Base-by-base conservation (phyloP, 2,888 invertebrate species). In the Leuctra nigra region DNA sequence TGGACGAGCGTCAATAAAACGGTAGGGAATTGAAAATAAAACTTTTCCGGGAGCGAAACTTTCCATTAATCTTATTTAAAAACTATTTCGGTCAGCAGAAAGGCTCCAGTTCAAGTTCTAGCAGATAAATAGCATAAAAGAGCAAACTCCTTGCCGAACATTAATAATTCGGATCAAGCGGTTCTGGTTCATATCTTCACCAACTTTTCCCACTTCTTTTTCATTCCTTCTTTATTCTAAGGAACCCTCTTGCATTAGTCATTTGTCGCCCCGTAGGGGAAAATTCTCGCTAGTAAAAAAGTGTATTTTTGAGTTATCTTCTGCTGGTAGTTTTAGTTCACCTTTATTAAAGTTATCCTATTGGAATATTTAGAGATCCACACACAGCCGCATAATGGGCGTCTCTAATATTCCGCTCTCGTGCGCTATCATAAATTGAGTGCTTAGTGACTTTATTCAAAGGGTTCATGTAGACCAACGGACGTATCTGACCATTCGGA, bases 101-200 rank as follows among this genome's bases (percentile, higher is more conserved):
- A 11, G 6, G 6, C 29, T 29, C 29, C 29, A 29, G 29, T 29
- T 29, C 29, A 29, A 29, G 29, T 7, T 29, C 29, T 29, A 7
- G 11, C 11, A 29, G 6, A 29, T 11, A 6, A n/a, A 29, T 11
- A 29, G 29, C 29, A 6, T 29, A 11, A 29, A 29, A 29, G 6
- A 29, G 11, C 7, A 29, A 29, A 6, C 29, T 29, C 29, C 29
- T 55, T 35, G 2, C 22, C 24, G 24, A 33, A 55, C 55, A 55
- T 55, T 55, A 55, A 47, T 55, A 55, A 55, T 55, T 46, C 47
- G 55, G 25, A 33, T 33, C 55, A 33, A 46, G 33, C 47, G 55
- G 55, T 47, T 55, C 55, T 55, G 47, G 55, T 55, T 25, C 46
- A 55, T 55, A 55, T 55, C 55, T 55, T 46, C 47, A 23, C 55